Base-by-base conservation (phyloP, 2,888 invertebrate genomes). In the Aromia moschata region DNA sequence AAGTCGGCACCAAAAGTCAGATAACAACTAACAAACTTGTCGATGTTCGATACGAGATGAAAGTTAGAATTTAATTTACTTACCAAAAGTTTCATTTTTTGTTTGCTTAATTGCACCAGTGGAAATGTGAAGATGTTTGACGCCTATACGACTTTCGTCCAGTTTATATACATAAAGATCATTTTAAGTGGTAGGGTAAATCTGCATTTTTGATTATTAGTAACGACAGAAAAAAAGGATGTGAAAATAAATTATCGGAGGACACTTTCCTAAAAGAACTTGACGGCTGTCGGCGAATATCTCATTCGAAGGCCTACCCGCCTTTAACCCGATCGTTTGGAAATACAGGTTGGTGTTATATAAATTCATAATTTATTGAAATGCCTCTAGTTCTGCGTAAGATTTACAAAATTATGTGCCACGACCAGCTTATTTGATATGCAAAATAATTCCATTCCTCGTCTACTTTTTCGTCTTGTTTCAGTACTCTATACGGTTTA, bases 231-330 rank as follows among this genome's bases (percentile, higher is more conserved):
- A 31, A 52, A 51, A 52, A 25, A n/a, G 15, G 25, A 49, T 38
- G 37, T 36, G 49, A 49, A 49, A 49, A 38, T 38, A 9, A 15
- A 17, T 15, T 10, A 15, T 17, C 20, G 41, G 18, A 51, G 52
- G 52, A 52, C 52, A 52, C 52, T 52, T 52, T 52, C 52, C 41
- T 52, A 52, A 51, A 49, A 12, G 31, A n/a, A 37, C 30, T 11
- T 52, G 12, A 49, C 30, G 25, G 7, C 33, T 14, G 12, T 17
- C 14, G 33, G 10, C 9, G 30, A 11, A 9, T 33, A 5, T 11
- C 12, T 45, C 15, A 45, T 45, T 15, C 43, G 25, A 12, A 9
- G 15, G 16, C 38, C n/a, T 7, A 25, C 20, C 20, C 20, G 12
- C 18, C 4, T 18, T 15, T 9, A 7, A 7, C 7, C 7, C 7